Conservation (phyloP, 2,888 invertebrate species). For the Dioctria rufipes region DNA sequence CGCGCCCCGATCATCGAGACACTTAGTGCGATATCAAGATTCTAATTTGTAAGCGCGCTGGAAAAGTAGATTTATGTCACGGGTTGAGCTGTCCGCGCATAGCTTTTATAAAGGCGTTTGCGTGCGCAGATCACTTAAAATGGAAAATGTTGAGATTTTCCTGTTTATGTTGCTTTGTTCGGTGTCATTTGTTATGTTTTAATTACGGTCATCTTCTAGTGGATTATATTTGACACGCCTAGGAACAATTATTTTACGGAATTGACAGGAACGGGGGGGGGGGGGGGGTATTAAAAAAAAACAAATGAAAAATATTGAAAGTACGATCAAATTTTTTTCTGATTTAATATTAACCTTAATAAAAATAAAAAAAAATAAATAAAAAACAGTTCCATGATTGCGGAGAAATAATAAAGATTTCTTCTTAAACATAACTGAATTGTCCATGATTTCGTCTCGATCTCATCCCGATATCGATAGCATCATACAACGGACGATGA, state of each 20-base stretch:
- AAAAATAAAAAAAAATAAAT: too few relatives aligned
- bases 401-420: not conserved
- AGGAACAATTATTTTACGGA: not conserved
- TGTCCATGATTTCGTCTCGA: not conserved
- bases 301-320: too few relatives aligned
- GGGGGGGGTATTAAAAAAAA: too few relatives aligned
- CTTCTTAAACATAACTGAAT: not conserved
- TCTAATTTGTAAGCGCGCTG: conserved; percentile 29
- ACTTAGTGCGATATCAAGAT: conserved; percentile 43
- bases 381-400: too few relatives aligned
- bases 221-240: not conserved
- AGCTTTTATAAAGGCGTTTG: conserved; percentile 22
- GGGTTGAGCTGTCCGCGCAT: conserved; percentile 22
- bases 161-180: not conserved
- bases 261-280: not conserved
- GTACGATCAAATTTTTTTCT: too few relatives aligned
- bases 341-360: too few relatives aligned
- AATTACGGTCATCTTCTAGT: not conserved
- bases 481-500: not conserved
- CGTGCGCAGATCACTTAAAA: conserved; percentile 28
- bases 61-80: conserved; percentile 6
- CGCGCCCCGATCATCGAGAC: conserved; percentile 33
- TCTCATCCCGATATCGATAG: not conserved
- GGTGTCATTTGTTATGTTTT: conserved; percentile 24
- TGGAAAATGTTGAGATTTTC: conserved; percentile 26